Evolutionary conservation across 2,113 vertebrate species (phyloP).

Genomic region (Seriola aureovittata): DNA sequence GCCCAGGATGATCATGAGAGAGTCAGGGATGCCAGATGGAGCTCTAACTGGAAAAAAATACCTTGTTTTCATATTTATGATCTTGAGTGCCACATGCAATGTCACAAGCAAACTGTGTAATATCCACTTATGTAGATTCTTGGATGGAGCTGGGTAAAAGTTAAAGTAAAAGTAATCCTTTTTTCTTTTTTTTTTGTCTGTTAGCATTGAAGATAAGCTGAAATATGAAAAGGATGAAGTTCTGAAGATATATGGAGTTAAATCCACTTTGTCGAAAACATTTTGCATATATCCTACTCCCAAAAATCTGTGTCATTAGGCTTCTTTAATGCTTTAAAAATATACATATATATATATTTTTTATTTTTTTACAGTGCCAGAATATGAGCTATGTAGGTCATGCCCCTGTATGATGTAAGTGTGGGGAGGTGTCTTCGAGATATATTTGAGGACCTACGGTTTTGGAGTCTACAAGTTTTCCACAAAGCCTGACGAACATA

Average conservation of each 20-base stretch:
- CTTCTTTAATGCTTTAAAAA: background rate
- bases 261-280: background rate
- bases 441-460: background rate
- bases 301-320: background rate
- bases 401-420: constrained; percentile 8
- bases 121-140: background rate
- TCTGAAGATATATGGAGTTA: background rate
- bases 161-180: background rate
- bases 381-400: background rate
- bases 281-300: background rate
- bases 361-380: background rate
- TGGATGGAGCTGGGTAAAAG: background rate
- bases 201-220: background rate
- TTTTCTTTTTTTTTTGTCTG: background rate
- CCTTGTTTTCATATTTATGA: constrained; percentile 1
- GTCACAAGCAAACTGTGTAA: background rate
- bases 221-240: background rate
- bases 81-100: background rate
- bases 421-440: background rate
- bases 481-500: background rate
- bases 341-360: background rate
- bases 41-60: background rate
- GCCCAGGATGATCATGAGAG: background rate
- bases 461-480: background rate
- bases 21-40: background rate